Conservation (phyloP, 2,113 vertebrate species). For the Suncus etruscus region DNA sequence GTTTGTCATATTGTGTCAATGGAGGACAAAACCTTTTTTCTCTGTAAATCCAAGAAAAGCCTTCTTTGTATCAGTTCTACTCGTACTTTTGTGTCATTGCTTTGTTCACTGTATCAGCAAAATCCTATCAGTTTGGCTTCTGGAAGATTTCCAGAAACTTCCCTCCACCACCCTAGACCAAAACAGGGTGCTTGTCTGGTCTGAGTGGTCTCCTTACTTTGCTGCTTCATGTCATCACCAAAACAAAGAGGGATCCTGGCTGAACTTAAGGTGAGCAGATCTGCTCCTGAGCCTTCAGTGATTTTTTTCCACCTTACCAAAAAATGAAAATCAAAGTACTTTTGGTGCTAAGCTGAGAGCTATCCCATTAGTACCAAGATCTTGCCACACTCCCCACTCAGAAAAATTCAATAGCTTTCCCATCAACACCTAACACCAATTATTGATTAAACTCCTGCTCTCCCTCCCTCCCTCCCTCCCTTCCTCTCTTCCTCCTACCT, state of each 20-base stretch:
- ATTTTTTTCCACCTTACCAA: background rate
- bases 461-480: too few relatives aligned
- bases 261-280: background rate
- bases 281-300: background rate
- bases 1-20: background rate
- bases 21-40: constrained; percentile 29
- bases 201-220: background rate
- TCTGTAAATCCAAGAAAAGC: constrained; percentile 49
- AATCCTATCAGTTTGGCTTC: constrained; percentile 8
- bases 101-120: constrained; percentile 18
- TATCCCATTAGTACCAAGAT: background rate
- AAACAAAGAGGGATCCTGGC: background rate
- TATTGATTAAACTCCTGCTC: too few relatives aligned
- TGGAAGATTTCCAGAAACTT: background rate
- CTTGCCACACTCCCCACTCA: background rate
- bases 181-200: constrained; percentile 8
- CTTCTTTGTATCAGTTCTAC: constrained; percentile 19
- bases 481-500: too few relatives aligned
- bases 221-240: background rate
- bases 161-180: background rate
- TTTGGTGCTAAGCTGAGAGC: background rate
- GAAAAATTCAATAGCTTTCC: too few relatives aligned
- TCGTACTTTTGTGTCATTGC: constrained; percentile 11
- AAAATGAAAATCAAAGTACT: background rate
- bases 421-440: too few relatives aligned